phyloP scores from a whole-genome alignment of 2,113 vertebrate species.

The Oriolus oriolus region DNA sequence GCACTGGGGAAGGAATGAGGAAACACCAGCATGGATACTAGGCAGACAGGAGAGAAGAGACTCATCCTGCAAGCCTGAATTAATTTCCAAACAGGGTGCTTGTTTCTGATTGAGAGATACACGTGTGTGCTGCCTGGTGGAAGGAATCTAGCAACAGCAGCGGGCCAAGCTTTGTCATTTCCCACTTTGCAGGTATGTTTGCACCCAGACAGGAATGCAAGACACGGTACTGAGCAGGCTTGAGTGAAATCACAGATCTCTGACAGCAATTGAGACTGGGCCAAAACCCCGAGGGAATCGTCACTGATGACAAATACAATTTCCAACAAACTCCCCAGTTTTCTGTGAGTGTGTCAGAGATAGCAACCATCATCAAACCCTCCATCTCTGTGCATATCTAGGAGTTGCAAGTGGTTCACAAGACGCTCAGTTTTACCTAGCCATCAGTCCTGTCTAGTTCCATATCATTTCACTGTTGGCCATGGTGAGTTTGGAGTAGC shows the following conservation, averaged over 20 bases:
- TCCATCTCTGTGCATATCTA: neutral
- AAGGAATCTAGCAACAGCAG: slow-evolving; percentile 2
- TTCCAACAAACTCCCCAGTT: neutral
- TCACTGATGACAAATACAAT: neutral
- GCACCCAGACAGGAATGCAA: neutral
- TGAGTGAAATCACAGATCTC: neutral
- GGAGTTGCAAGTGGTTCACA: neutral
- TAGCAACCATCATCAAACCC: neutral
- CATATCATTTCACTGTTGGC: neutral
- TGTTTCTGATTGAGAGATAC: slow-evolving; percentile 8
- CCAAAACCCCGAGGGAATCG: neutral
- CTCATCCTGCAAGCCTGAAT: neutral
- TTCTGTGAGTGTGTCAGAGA: neutral
- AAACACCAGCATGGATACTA: neutral
- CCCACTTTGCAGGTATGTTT: neutral
- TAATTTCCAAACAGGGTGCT: neutral
- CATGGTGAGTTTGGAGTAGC: neutral
- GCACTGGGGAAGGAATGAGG: slow-evolving; percentile 33
- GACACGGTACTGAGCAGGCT: neutral
- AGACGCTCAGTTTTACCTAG: neutral
- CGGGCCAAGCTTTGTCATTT: neutral
- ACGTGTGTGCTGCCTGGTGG: neutral
- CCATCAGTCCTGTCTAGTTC: neutral
- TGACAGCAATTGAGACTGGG: neutral
- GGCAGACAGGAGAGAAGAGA: neutral